These are phyloP conservation scores for Drosophila carrolli DNA, from an alignment of 1,140 invertebrate genomes.

Conservation along the genomic window DNA sequence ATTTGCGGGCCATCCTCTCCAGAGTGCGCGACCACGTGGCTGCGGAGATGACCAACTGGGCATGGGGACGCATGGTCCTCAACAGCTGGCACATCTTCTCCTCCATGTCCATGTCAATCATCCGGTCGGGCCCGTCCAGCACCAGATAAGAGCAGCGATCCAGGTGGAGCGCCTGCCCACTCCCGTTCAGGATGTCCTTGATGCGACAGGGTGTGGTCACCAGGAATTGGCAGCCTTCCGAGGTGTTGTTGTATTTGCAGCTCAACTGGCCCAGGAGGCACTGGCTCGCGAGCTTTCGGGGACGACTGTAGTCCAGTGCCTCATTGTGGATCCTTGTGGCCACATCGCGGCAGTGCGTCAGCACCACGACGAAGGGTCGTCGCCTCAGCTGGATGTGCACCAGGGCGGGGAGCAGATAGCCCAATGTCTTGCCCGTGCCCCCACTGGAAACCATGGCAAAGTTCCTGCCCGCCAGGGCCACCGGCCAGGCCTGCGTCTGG, in stretches of 20 bases:
- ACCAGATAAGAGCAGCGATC: constrained; percentile 95
- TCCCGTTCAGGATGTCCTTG: constrained; percentile 95
- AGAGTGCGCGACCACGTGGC: constrained; percentile 97
- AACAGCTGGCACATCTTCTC: constrained; percentile 84
- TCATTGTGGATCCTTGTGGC: constrained; percentile 95
- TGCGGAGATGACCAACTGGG: constrained; percentile 97
- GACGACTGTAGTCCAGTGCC: constrained; percentile 84
- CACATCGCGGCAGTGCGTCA: constrained; percentile 96
- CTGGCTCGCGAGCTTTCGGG: constrained; percentile 88
- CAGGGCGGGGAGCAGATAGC: constrained; percentile 91
- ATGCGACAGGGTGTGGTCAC: constrained; percentile 97
- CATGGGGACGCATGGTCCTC: constrained; percentile 90
- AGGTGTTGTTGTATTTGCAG: too few species aligned
- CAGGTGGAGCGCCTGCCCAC: constrained; percentile 90
- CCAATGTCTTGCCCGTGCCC: constrained; percentile 90
- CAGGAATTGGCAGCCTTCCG: constrained; percentile 87
- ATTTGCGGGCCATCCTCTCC: constrained; percentile 48
- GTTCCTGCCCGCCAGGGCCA: constrained; percentile 93
- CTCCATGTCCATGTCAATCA: constrained; percentile 99
- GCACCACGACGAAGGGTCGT: constrained; percentile 91
- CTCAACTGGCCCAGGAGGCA: constrained; percentile 83
- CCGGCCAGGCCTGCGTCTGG: constrained; percentile 94
- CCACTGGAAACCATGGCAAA: constrained; percentile 85
- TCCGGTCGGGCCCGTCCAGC: constrained; percentile 97
- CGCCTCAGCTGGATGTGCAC: constrained; percentile 89